Base-by-base conservation (phyloP, 1,140 invertebrate genomes). In the Drosophila hydei region DNA sequence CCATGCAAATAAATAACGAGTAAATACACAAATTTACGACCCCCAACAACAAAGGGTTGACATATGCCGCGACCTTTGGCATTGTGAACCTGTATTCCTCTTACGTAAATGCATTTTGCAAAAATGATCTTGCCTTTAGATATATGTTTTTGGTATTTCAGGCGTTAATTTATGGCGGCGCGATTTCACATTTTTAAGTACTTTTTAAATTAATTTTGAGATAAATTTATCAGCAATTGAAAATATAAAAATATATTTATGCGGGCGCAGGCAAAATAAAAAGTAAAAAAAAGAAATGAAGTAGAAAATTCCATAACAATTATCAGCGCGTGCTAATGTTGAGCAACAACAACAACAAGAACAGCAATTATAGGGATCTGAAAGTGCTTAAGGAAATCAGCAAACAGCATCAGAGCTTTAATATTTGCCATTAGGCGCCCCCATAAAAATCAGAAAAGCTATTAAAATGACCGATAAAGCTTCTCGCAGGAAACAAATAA, bases 1-100 rank as follows among this genome's bases (percentile, higher is more conserved):
- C 72, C 64, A 87, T 83, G 83, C 78, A 88, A 87, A 87, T 87
- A 87, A 81, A 76, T 83, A 77, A 78, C 83, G 75, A 77, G 81
- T 12, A 11, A 33, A 33, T 87, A 60, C 64, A 56, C 27, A 56
- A 77, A 81, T 87, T 87, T 81, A 87, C 59, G 65, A 52, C 61
- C 64, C 52, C 47, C 42, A 42, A 51, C 55, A 69, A 25, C 60
- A 11, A 36, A 52, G 42, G 16, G 33, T 27, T 18, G 19, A 11
- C 5, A 12, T 33, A 12, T 52, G 38, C 6, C n/a, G 1, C n/a
- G 23, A 25, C 47, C 27, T 36, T 33, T 33, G 8, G 16, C 8
- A 2, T 30, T n/a, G 27, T 8, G 18, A 19, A 4, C 18, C 0
- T 54, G 11, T 42, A 25, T 56, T 42, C 11, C 14, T 42, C 14